Conservation (phyloP, 35 echinoderm and acorn worm genomes). For the Nesometra sesokonis region DNA sequence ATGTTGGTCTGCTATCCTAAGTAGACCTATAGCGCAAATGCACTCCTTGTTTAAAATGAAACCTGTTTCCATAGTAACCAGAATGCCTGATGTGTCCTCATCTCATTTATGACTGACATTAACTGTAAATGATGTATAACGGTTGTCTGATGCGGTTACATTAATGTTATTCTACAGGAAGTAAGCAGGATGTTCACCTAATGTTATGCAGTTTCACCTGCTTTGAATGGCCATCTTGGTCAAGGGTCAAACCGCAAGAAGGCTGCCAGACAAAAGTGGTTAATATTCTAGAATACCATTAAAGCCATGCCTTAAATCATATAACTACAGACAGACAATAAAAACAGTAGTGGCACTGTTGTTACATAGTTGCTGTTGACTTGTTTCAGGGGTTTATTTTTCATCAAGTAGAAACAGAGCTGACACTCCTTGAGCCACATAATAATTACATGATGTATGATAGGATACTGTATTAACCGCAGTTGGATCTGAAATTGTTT, state of each 20-base stretch:
- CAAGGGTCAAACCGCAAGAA: not conserved
- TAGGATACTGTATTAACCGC: too few relatives aligned
- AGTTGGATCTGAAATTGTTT: too few relatives aligned
- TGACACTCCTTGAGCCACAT: too few relatives aligned
- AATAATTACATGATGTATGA: too few relatives aligned
- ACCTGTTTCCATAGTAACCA: not conserved
- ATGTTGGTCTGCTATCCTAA: not conserved
- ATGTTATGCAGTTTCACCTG: not conserved
- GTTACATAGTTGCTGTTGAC: too few relatives aligned
- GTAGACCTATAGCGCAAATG: not conserved
- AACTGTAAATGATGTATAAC: not conserved
- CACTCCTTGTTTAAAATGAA: not conserved
- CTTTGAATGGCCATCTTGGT: not conserved
- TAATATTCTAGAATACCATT: too few relatives aligned
- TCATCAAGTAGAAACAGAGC: too few relatives aligned
- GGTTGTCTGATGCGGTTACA: not conserved
- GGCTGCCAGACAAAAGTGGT: too few relatives aligned
- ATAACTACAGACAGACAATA: too few relatives aligned
- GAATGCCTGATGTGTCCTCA: not conserved
- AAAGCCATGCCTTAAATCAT: too few relatives aligned
- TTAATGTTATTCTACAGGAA: not conserved
- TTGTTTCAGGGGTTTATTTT: too few relatives aligned
- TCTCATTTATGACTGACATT: not conserved
- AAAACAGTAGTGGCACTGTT: too few relatives aligned
- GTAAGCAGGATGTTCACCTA: not conserved